Evolutionary conservation across 2,113 vertebrate genomes (phyloP).

Genomic region (Oceanites oceanicus): DNA sequence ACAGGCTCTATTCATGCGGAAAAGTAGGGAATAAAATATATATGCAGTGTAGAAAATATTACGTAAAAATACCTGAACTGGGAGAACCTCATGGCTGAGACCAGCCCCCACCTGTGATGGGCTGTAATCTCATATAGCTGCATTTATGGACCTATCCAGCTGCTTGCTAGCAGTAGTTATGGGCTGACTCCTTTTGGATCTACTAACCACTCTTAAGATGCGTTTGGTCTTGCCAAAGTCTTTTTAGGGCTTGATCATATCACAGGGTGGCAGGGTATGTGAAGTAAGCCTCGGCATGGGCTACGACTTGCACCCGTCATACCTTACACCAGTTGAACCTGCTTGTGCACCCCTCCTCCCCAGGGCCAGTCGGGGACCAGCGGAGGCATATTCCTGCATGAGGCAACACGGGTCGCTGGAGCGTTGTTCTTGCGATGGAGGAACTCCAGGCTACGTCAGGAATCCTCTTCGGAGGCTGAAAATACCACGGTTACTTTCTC

Average conservation of each 20-base stretch:
- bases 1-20: accelerated
- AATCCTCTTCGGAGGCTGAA: background rate
- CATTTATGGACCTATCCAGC: background rate
- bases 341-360: background rate
- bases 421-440: accelerated
- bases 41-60: background rate
- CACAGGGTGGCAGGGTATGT: accelerated
- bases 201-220: background rate
- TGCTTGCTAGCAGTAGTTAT: background rate
- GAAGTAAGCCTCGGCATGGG: background rate
- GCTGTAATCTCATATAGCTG: background rate
- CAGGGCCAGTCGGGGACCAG: accelerated
- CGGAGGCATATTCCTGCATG: background rate
- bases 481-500: background rate
- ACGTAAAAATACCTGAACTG: background rate
- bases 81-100: background rate
- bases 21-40: background rate
- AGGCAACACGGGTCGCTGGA: background rate
- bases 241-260: background rate
- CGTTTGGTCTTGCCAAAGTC: background rate
- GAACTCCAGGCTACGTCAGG: background rate
- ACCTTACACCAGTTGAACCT: background rate
- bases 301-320: background rate
- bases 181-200: background rate
- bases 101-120: accelerated